These are phyloP conservation scores for Solenopsis fugax DNA, from an alignment of 1,140 invertebrate genomes.

Conservation along the genomic window DNA sequence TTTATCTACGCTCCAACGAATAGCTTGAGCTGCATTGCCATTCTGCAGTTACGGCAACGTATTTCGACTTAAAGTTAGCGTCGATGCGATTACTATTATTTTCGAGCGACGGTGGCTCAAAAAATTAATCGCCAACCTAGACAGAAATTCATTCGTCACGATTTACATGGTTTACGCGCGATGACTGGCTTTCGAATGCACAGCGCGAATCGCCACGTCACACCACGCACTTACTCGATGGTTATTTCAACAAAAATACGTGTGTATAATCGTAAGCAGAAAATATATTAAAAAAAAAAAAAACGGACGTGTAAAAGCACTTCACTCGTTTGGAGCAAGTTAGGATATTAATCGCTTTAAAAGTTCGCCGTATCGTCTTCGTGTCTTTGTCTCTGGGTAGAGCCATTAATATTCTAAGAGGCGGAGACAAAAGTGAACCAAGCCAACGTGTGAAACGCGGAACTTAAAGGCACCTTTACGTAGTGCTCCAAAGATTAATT, in stretches of 20 bases:
- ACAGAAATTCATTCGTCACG: conserved; percentile 7
- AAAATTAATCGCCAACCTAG: neutral
- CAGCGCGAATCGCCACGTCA: neutral
- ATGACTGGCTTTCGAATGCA: conserved; percentile 20
- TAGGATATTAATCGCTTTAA: conserved; percentile 40
- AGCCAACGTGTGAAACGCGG: conserved; percentile 44
- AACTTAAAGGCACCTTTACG: conserved; percentile 57
- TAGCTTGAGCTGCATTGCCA: neutral
- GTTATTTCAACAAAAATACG: neutral
- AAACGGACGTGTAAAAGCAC: neutral
- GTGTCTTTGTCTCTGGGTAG: neutral
- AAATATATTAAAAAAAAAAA: too few relatives aligned
- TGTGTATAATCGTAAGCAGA: neutral
- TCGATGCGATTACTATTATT: neutral
- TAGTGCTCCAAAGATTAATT: conserved; percentile 46
- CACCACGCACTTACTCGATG: neutral
- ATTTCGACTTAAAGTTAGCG: neutral
- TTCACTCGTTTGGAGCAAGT: conserved; percentile 33
- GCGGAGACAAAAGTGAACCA: conserved; percentile 51
- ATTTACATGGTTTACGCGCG: neutral
- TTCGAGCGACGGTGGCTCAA: neutral
- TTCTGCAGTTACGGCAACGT: neutral
- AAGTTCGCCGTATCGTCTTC: conserved; percentile 45
- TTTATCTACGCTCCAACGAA: neutral
- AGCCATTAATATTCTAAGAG: conserved; percentile 43